Base-by-base conservation (phyloP, 2,113 vertebrate species). In the Tauraco erythrolophus region DNA sequence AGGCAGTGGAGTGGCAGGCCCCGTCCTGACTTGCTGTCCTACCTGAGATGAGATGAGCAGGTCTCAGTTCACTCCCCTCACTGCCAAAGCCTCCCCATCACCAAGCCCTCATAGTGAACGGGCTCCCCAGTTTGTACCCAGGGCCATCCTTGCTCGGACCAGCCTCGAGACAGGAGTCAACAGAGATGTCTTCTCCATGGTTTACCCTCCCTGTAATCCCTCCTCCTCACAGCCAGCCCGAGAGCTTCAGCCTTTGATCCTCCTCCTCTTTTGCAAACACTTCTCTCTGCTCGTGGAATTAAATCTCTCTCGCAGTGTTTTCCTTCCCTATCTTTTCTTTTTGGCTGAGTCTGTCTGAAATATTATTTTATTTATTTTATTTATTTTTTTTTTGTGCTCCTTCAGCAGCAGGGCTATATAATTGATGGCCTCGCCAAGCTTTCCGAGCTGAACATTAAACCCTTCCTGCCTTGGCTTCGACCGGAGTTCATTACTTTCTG, bases 401-500 rank as follows among this genome's bases (percentile, higher is more conserved):
- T 97, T 97, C 68, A 58, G 96, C 23, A 94, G 92, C 96, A 93
- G 96, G 95, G 81, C 93, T 97, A 46, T 97, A 84, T 98, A 98
- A 98, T 96, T 98, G 98, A 98, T 98, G 92, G 96, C 92, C 95
- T 98, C 94, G 28, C 97, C 96, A 95, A 89, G 95, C 93, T 97
- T 82, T 95, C 78, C 16, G 81, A 74, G 87, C 90, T 68, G 18
- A 96, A 54, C 92, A 58, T 97, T 98, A 98, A 98, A 98, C 95
- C 94, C 96, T 95, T 81, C 97, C 98, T 83, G 90, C 96, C 94
- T 97, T 95, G 97, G 97, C 93, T 97, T 85, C 60, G 23, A 62
- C 61, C 28, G 3, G 97, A 98, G 97, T 98, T 98, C 98, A 98
- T 98, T 98, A 98, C 98, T 98, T 98, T 98, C 96, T 97, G 97